Conservation (phyloP, 2,797 vertebrate species). For the Eospalax fontanierii region DNA sequence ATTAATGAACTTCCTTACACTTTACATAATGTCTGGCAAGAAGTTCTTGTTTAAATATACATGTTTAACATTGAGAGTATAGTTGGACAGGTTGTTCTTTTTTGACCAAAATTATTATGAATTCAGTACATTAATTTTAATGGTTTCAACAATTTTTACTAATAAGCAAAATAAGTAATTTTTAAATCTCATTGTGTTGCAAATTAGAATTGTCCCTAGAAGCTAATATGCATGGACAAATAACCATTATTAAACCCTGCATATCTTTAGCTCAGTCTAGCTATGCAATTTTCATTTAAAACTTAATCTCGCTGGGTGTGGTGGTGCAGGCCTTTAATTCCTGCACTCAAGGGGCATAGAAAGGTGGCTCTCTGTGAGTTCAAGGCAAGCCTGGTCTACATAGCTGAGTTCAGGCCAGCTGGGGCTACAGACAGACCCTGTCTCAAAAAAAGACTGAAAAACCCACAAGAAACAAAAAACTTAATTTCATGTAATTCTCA, state of each 20-base stretch:
- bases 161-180: slow-evolving; percentile 57
- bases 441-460: too few relatives aligned
- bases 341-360: too few relatives aligned
- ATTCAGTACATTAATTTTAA: slow-evolving; percentile 52
- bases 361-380: too few relatives aligned
- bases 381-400: too few relatives aligned
- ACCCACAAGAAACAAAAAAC: too few relatives aligned
- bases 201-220: slow-evolving; percentile 20
- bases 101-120: slow-evolving; percentile 33
- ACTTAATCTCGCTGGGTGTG: neutral
- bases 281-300: neutral
- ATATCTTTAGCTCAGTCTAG: neutral
- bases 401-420: too few relatives aligned
- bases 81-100: slow-evolving; percentile 26
- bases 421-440: too few relatives aligned
- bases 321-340: too few relatives aligned
- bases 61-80: neutral
- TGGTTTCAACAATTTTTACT: slow-evolving; percentile 35
- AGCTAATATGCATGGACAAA: neutral
- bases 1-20: slow-evolving; percentile 46
- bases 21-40: slow-evolving; percentile 26
- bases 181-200: slow-evolving; percentile 17
- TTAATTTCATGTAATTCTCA: neutral
- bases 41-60: neutral
- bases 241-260: neutral